Percentiles rank a stretch among this genome's conserved stretches.
phyloP scores from a whole-genome alignment of 2,888 invertebrate species.

The Athetis lepigone region DNA sequence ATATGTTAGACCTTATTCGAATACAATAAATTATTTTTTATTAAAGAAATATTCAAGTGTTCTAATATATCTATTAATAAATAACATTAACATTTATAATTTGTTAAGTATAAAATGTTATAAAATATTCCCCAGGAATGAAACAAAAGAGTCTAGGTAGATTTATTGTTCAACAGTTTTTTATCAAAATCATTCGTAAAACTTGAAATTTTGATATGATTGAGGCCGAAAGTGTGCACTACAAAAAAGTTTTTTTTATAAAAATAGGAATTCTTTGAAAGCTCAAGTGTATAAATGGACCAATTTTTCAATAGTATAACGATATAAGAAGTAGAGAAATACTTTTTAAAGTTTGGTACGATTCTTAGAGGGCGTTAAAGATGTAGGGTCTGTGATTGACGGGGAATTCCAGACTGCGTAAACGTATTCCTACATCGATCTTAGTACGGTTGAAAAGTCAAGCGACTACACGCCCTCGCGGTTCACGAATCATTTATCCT shows the following conservation, averaged over 20 bases:
- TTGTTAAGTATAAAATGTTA: slow-evolving; percentile 67
- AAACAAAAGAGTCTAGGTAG: slow-evolving; percentile 71
- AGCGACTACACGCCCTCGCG: slow-evolving; percentile 38
- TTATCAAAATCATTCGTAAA: slow-evolving; percentile 72
- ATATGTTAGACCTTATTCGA: slow-evolving; percentile 84
- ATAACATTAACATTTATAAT: slow-evolving; percentile 77
- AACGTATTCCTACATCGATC: slow-evolving; percentile 15
- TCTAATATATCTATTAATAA: slow-evolving; percentile 74
- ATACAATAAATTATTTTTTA: slow-evolving; percentile 78
- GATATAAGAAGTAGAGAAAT: slow-evolving; percentile 65
- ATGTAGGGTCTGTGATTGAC: slow-evolving; percentile 1
- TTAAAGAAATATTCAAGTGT: slow-evolving; percentile 81
- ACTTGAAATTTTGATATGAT: slow-evolving; percentile 84
- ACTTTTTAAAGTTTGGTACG: slow-evolving; percentile 54
- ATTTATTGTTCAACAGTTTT: slow-evolving; percentile 64
- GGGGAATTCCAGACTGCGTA: slow-evolving; percentile 24
- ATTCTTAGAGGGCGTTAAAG: slow-evolving; percentile 41
- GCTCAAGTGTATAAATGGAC: slow-evolving; percentile 88
- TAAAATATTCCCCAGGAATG: slow-evolving; percentile 75
- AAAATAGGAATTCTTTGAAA: slow-evolving; percentile 88
- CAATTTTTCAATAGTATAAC: slow-evolving; percentile 75
- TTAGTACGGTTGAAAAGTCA: slow-evolving; percentile 14
- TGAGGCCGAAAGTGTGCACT: slow-evolving; percentile 79
- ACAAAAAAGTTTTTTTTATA: slow-evolving; percentile 86
- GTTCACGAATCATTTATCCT: slow-evolving; percentile 47